These are phyloP conservation scores for Argyresthia goedartella DNA, from an alignment of 2,888 invertebrate genomes.

Conservation along the genomic window DNA sequence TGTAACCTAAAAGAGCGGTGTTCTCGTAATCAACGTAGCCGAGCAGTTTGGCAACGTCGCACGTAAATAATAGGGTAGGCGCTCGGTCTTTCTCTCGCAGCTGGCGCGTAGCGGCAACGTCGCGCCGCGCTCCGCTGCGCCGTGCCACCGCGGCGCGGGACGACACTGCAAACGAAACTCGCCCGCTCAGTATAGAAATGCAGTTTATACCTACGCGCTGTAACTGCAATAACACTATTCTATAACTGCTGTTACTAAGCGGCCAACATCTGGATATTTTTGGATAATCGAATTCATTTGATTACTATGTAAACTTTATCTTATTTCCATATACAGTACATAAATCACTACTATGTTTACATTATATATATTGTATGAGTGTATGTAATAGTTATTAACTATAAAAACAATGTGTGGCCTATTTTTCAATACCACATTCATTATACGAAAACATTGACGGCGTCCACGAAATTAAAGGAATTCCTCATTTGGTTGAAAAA, in stretches of 20 bases:
- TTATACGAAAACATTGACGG: too few relatives aligned
- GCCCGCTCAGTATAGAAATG: conserved; percentile 21
- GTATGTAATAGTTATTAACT: too few relatives aligned
- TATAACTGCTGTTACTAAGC: too few relatives aligned
- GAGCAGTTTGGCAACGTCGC: conserved; percentile 63
- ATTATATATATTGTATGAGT: not conserved
- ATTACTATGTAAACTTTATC: not conserved
- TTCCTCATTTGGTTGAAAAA: too few relatives aligned
- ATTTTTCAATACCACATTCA: too few relatives aligned
- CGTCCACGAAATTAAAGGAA: too few relatives aligned
- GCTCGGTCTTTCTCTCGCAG: conserved; percentile 68
- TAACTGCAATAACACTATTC: too few relatives aligned
- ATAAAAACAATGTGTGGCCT: too few relatives aligned
- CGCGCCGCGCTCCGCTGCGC: conserved; percentile 26
- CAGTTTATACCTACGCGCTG: conserved; percentile 52
- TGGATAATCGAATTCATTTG: too few relatives aligned
- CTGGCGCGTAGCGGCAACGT: conserved; percentile 65
- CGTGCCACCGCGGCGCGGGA: conserved; percentile 21
- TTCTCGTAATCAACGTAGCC: conserved; percentile 71
- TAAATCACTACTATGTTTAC: not conserved
- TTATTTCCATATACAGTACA: not conserved
- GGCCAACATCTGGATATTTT: too few relatives aligned
- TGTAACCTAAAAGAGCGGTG: conserved; percentile 69
- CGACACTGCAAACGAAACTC: conserved; percentile 38
- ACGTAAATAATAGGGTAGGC: conserved; percentile 71